A percentile compares a stretch with the other conserved stretches of the same genome.
Evolutionary conservation across 2,113 vertebrate species (phyloP).

Genomic region (Microcebus lehilahytsara): DNA sequence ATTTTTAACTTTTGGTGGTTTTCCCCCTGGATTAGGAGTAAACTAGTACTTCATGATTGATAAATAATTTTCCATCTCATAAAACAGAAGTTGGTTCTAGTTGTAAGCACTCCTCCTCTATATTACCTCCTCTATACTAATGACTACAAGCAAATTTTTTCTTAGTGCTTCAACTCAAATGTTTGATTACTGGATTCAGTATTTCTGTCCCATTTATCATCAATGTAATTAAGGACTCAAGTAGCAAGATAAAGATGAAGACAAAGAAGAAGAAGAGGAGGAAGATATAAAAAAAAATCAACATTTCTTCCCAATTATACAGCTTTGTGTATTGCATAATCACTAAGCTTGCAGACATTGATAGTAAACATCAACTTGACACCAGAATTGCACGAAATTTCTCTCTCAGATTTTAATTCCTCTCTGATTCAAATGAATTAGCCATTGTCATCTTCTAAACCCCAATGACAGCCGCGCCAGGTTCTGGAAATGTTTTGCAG

Average conservation of each 20-base stretch:
- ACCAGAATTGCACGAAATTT: not conserved
- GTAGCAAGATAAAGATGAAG: not conserved
- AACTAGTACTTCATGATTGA: not conserved
- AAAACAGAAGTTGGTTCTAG: not conserved
- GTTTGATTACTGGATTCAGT: not conserved
- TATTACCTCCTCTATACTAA: not conserved
- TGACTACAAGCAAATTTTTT: not conserved
- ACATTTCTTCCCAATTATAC: not conserved
- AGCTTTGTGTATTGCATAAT: not conserved
- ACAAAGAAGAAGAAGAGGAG: not conserved
- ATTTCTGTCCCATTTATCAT: not conserved
- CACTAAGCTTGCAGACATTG: not conserved
- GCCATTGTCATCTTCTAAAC: not conserved
- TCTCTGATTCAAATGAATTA: not conserved
- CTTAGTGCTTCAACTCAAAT: not conserved
- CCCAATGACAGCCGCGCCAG: not conserved
- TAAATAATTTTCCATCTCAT: not conserved
- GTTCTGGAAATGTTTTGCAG: not conserved
- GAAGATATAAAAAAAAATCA: not conserved
- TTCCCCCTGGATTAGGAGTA: not conserved
- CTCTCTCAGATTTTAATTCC: not conserved
- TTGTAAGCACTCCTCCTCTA: not conserved
- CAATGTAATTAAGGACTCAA: not conserved
- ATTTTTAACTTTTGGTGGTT: slow-evolving; percentile 26
- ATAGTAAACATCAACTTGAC: not conserved